Base-by-base conservation (phyloP, 2,888 invertebrate genomes). In the Cephus rjabovi region DNA sequence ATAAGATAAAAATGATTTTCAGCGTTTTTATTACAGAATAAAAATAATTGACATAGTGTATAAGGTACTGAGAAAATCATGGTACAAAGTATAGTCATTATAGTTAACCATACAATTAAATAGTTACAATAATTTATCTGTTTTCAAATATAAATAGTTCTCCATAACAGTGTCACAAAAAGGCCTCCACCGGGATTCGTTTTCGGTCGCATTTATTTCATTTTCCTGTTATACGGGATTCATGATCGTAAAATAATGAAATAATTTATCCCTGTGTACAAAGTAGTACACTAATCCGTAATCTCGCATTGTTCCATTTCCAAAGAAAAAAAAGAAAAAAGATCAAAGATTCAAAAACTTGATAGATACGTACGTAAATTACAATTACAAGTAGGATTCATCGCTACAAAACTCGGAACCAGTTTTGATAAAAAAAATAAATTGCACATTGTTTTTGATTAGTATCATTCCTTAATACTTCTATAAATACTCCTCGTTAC, bases 21-120 rank as follows among this genome's bases (percentile, higher is more conserved):
- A 56, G 56, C 56, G 2, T 71, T 71, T 71, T 71, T 71, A 71
- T 71, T 71, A 33, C 12, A n/a, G 34, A 71, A 71, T 71, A 71
- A 71, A 71, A 71, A 33, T 70, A 70, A 33, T 33, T 71, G 31
- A 23, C 71, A 23, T 30, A 33, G 33, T 70, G 15, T 79, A 77
- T 34, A 79, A 40, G 69, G 73, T 70, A 40, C 56, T 40, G 68
- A 79, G 74, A 34, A 80, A 80, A 3, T 90, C 76, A 12, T 86
- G 82, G 1, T 11, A 90, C 89, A 87, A 90, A 83, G 85, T 92
- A 82, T 86, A 93, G 81, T 92, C 92, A 90, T 86, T 90, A 81
- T 90, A 92, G 83, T 91, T 77, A 92, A 92, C 88, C 88, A 93
- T 86, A 84, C 92, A 81, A 91, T 87, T 81, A 92, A 91, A 86